Evolutionary conservation across 2,113 vertebrate species (phyloP).

Genomic region (Tragulus kanchil): DNA sequence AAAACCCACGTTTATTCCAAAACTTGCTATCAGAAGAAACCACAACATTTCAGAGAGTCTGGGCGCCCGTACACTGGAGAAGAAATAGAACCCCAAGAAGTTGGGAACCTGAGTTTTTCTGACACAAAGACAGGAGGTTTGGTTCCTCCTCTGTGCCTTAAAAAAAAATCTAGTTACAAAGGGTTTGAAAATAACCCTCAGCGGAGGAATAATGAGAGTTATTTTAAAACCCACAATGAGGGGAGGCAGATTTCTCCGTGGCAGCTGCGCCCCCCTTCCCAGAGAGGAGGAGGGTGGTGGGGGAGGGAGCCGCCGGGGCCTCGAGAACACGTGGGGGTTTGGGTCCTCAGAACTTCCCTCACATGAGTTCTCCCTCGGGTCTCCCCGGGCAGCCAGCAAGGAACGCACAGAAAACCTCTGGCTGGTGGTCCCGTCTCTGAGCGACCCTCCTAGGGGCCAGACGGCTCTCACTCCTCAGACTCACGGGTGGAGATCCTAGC

Average conservation of each 20-base stretch:
- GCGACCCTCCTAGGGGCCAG: neutral
- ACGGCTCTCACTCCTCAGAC: neutral
- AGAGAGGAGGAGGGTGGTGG: neutral
- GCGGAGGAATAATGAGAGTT: conserved; percentile 79
- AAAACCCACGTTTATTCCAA: neutral
- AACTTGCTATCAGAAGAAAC: neutral
- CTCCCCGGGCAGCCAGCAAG: neutral
- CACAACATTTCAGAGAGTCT: neutral
- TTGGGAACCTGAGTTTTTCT: neutral
- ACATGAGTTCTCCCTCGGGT: neutral
- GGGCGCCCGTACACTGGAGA: neutral
- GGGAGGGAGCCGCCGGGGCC: neutral
- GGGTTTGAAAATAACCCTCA: conserved; percentile 77
- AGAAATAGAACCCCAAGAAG: neutral
- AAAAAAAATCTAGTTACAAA: conserved; percentile 54
- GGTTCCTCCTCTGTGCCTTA: conserved; percentile 38
- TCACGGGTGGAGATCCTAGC: neutral
- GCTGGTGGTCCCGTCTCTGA: neutral
- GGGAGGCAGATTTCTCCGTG: conserved; percentile 57
- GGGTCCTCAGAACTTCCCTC: neutral
- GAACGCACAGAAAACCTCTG: neutral
- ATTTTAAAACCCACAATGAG: conserved; percentile 76
- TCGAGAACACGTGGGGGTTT: neutral
- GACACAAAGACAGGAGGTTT: conserved; percentile 31
- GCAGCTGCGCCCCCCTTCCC: conserved; percentile 32